Evolutionary conservation across 1,140 invertebrate genomes (phyloP), one percentile per base, ranked within the genome.

Genomic region (Microplitis demolitor): DNA sequence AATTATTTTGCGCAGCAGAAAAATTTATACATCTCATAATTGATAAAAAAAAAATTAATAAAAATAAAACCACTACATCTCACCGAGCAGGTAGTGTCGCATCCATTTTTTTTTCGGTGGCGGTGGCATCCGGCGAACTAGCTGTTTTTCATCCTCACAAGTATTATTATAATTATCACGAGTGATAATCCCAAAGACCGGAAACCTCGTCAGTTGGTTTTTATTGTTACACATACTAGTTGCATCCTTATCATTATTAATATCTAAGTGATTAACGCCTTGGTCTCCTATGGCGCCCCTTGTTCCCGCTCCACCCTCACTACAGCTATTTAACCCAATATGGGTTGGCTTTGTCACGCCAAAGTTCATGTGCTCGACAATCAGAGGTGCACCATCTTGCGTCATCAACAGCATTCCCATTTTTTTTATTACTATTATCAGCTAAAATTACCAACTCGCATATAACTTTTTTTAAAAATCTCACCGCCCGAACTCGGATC

Each of bases 81-180:
- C 83, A 88, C 87, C 87, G 61, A 86, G 89, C 71, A 92, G 83
- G 80, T 92, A 92, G 79, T 92, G 90, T 74, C 89, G 89, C 68
- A 92, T 92, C 91, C 91, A 92, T 82, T 92, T 92, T 86, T 92
- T 92, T 83, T 92, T 92, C 11, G 91, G 90, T 53, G 90, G 90
- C 53, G 90, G 88, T 58, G 89, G 86, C 61, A 85, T 81, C 82
- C 83, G 83, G 69, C 70, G 70, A 3, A 75, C 66, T 62, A 77
- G 64, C n/a, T 70, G 51, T 73, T 72, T 51, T 74, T 54, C 4
- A 34, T 34, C n/a, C 58, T 64, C 62, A 45, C 39, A 45, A 45
- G 3, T 45, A 45, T 45, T 45, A 45, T 45, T 45, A 45, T 39
- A 45, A 45, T 60, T 13, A 51, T 35, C 69, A 6, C 13, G 14